Percentiles rank a stretch among this genome's conserved stretches.
phyloP scores from a whole-genome alignment of 1,140 invertebrate species.

The Lucilia cuprina region DNA sequence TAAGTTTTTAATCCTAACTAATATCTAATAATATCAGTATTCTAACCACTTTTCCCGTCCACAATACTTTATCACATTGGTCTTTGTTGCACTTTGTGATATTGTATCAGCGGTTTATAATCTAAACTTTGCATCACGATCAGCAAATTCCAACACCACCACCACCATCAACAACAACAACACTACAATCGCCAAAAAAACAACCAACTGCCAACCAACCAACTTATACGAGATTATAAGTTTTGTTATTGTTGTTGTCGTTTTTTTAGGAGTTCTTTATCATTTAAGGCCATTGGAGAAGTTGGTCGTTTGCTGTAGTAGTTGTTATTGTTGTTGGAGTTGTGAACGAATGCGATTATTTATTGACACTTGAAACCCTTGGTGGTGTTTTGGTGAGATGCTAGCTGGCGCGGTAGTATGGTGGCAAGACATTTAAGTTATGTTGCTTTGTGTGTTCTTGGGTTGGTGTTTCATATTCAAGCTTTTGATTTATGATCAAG shows the following conservation, averaged over 20 bases:
- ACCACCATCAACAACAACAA: slow-evolving; percentile 38
- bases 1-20: too few relatives aligned
- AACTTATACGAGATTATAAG: slow-evolving; percentile 22
- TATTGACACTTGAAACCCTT: slow-evolving; percentile 61
- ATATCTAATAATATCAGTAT: too few relatives aligned
- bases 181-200: not conserved
- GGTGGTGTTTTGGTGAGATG: not conserved
- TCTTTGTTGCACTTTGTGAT: slow-evolving; percentile 19
- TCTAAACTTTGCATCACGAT: slow-evolving; percentile 52
- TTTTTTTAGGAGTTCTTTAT: not conserved
- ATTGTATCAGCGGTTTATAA: slow-evolving; percentile 47
- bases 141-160: slow-evolving; percentile 48
- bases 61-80: not conserved
- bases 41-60: not conserved
- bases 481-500: slow-evolving; percentile 62
- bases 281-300: slow-evolving; percentile 4
- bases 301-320: not conserved
- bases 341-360: slow-evolving; percentile 51
- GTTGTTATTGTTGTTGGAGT: not conserved
- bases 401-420: not conserved
- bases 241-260: slow-evolving; percentile 10
- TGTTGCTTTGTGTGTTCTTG: not conserved
- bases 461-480: slow-evolving; percentile 37
- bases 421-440: slow-evolving; percentile 26
- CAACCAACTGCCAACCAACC: slow-evolving; percentile 1